Base-by-base conservation (phyloP, 2,113 vertebrate genomes). In the Urocynchramus pylzowi region DNA sequence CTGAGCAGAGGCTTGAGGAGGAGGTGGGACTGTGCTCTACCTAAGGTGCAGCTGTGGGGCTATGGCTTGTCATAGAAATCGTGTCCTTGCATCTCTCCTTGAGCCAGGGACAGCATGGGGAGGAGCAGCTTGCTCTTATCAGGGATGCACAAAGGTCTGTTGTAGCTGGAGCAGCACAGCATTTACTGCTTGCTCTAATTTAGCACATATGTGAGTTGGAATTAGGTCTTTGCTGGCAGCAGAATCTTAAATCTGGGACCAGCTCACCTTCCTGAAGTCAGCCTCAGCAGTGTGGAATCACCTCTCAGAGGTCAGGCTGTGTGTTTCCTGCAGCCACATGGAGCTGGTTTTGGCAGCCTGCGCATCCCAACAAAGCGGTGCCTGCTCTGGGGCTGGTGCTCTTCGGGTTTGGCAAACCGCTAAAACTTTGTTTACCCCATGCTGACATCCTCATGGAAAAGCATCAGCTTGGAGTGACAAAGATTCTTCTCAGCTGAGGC, bases 1-100 rank as follows among this genome's bases (percentile, higher is more conserved):
- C 68, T 10, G 52, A 53, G 44, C 6, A 35, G 41, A 35, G 57
- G 30, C 5, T 63, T 17, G 26, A 35, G 35, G 22, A 76, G 41
- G n/a, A 52, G 77, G 20, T 31, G 4, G 53, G 45, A 21, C 7
- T 0, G 3, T 42, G 28, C 15, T 68, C 7, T 0, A 1, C 11
- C 15, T 13, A 1, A 24, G 33, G 7, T 56, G 21, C 15, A 78
- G 52, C 35, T 24, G 16, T 13, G 56, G 63, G 27, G 1, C 14
- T 24, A 21, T 30, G 45, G 13, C 9, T 42, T 47, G 35, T 57
- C 11, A 14, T 3, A 33, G 75, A 45, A 68, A 14, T 9, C 2
- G 3, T 5, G 73, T 6, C 71, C 59, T 85, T 73, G 50, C 15
- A 6, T 42, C 47, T 68, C 33, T 82, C 65, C 70, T 71, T 87